Evolutionary conservation across 2,888 invertebrate genomes (phyloP).

Genomic region (Sarcophaga carnaria): DNA sequence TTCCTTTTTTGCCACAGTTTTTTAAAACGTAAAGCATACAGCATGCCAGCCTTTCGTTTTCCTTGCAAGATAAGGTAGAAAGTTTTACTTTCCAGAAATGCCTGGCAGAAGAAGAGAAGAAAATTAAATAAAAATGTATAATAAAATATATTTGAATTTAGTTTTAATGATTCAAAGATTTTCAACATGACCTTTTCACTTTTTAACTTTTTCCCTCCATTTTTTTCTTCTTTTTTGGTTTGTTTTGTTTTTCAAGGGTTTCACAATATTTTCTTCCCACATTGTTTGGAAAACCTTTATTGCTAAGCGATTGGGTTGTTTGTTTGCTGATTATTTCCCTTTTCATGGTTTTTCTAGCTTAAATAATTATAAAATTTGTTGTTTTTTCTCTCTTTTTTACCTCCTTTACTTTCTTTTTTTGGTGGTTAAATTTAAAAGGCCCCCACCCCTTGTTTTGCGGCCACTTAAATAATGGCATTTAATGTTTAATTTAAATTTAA

Average conservation of each 20-base stretch:
- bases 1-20: background rate
- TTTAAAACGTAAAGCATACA: background rate
- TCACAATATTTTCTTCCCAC: background rate
- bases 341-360: background rate
- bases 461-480: constrained; percentile 62
- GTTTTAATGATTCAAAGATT: constrained; percentile 61
- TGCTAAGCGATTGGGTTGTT: constrained; percentile 17
- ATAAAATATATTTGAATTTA: constrained; percentile 41
- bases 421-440: background rate
- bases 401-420: background rate
- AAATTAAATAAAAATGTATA: constrained; percentile 7
- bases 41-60: background rate
- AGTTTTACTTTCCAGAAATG: background rate
- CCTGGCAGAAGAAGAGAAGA: background rate
- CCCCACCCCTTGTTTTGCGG: constrained; percentile 25
- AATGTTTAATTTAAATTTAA: constrained; percentile 59
- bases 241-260: background rate
- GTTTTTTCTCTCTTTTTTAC: background rate
- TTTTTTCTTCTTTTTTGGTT: background rate
- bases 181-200: constrained; percentile 56
- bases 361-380: constrained; percentile 28
- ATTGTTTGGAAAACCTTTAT: constrained; percentile 19
- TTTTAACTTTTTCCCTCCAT: constrained; percentile 16
- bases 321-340: constrained; percentile 8
- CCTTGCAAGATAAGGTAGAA: constrained; percentile 12